Base-by-base conservation (phyloP, 2,888 invertebrate species). In the Torymus aiolomorphi region DNA sequence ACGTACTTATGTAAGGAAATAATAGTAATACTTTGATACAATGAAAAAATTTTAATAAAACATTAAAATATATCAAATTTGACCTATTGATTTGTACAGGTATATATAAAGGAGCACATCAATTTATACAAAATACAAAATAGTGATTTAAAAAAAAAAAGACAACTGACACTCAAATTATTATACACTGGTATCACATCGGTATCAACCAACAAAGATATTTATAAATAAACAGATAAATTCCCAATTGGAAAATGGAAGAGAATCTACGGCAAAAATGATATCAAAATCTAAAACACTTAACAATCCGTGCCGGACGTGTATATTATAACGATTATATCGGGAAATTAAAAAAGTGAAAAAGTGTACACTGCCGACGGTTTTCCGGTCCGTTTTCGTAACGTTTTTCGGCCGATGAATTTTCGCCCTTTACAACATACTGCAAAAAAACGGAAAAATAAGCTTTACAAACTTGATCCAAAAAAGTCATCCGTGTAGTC, bases 361-460 rank as follows among this genome's bases (percentile, higher is more conserved):
- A 52, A 20, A 67, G 31, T 75, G n/a, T 73, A 80, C 75, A 76
- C 72, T 78, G 62, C 56, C 57, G 20, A 77, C 13, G 57, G 54
- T 67, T n/a, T 70, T 57, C 52, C 61, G 66, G 52, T 74, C 20
- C 61, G 42, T 65, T 63, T 69, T 56, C 42, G 42, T 8, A 42
- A 42, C 59, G 51, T 16, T 52, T 62, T 24, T 71, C 31, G 20
- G 62, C 59, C 67, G 77, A 31, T 69, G 74, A 73, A 67, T 59
- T 49, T n/a, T 18, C 52, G 51, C 24, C 56, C 67, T 51, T 78
- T 81, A 78, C 75, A 78, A 71, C 75, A 78, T 67, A 78, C 78
- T 81, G 78, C 42, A 78, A 80, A 77, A 31, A 78, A 71, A 56
- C 12, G 51, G 82, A 85, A 83, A 76, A 78, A 80, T 78, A 81